Evolutionary conservation across 2,113 vertebrate genomes (phyloP).

Genomic region (Neogale vison): DNA sequence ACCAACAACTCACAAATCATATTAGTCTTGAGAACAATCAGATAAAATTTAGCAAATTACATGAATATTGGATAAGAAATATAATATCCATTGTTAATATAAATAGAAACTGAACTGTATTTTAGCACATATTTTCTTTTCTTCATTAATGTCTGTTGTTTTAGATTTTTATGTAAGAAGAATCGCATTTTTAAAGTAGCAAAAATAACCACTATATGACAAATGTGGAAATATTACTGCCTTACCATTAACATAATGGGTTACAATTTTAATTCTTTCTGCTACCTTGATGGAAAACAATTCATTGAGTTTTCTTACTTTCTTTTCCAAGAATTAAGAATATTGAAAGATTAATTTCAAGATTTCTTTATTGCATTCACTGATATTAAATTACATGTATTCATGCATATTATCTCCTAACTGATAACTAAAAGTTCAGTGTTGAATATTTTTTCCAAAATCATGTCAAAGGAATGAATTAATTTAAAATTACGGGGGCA

Average conservation of each 20-base stretch:
- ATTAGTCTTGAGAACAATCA: slow-evolving; percentile 11
- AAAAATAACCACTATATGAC: neutral
- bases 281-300: neutral
- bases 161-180: neutral
- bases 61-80: slow-evolving; percentile 16
- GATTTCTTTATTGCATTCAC: neutral
- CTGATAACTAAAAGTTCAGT: neutral
- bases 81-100: neutral
- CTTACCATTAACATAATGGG: neutral
- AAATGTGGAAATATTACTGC: neutral
- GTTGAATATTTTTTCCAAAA: neutral
- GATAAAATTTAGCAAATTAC: slow-evolving; percentile 37
- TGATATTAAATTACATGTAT: neutral
- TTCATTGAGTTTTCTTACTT: neutral
- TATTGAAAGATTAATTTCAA: neutral
- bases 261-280: neutral
- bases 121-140: neutral
- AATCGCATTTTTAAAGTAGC: neutral
- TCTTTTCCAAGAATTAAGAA: neutral
- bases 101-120: neutral
- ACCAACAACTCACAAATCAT: neutral
- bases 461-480: neutral
- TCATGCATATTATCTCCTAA: neutral
- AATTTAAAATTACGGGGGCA: neutral
- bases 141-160: neutral